Base-by-base conservation (phyloP, 2,888 invertebrate genomes). In the Tinea pellionella region DNA sequence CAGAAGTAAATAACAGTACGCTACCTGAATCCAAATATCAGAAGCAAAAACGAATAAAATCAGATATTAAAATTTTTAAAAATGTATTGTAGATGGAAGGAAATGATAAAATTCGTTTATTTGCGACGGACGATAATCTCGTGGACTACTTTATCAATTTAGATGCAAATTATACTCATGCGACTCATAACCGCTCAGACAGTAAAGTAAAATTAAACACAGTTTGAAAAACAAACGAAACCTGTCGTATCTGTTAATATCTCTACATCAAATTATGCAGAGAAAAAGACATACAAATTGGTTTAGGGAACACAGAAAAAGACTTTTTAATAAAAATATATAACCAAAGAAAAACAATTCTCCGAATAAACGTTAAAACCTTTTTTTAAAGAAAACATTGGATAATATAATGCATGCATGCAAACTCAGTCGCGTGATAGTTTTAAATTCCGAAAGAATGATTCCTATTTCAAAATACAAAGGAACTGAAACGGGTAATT, bases 401-500 rank as follows among this genome's bases (percentile, higher is more conserved):
- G 13, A 47, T 47, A 47, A 47, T 47, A 47, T 47, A 47, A 47
- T 47, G 47, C 47, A 47, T 47, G 47, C 47, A 47, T 47, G 47
- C 47, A 47, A 47, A 47, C 37, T 37, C 47, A 47, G 47, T 53
- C 24, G 53, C 53, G 53, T 53, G 53, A 53, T 53, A 53, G 53
- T 53, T 53, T 53, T 19, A 53, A 53, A 53, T 53, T 53, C 53
- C 53, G 24, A 53, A 53, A 18, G 53, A 53, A 53, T 53, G 53
- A 53, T 53, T 53, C 53, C 53, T 53, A 53, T 53, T 53, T 53
- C 53, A 53, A 53, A 53, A 53, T 53, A 53, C 53, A 53, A 53
- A 16, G 24, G 53, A 53, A 24, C 24, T 19, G 53, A 24, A 53
- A 53, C 19, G 32, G 16, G 32, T 32, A 57, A 57, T 32, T 57